Evolutionary conservation across 2,797 vertebrate species (phyloP), one percentile per base, ranked within the genome.

Genomic region (Staurois parvus): DNA sequence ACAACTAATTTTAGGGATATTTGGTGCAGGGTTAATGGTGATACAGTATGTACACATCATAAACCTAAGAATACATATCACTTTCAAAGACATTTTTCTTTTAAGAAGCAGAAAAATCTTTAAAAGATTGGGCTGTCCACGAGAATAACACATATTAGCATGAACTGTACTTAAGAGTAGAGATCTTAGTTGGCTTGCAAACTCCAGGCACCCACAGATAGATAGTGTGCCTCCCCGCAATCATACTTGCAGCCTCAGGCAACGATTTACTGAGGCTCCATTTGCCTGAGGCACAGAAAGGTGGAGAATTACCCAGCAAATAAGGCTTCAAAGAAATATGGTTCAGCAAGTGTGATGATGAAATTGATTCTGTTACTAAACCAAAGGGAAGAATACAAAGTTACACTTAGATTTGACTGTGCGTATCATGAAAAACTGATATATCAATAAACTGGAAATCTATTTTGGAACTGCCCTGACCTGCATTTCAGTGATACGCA

Each of bases 201-300:
- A 48, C 68, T 84, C 52, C 52, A 64, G 72, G 30, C 68, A 34
- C 68, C 68, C 76, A 79, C 29, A 74, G 73, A 76, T 28, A 69
- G 59, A 67, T 68, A 45, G 48, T 72, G 30, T 59, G 11, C 76
- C 24, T 26, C 30, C 82, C 26, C 26, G 29, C 34, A 79, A 42
- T 79, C 68, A 84, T 42, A 68, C 32, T 29, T 56, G 24, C 66
- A 64, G 75, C 75, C 76, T 26, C 68, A 64, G 76, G 83, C 83
- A 72, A 84, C 13, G 56, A 84, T 78, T 84, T 84, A 79, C 83
- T 72, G 37, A 79, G 76, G 68, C 83, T 84, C 68, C 19, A 72
- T n/a, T 84, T 37, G 73, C 74, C 74, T 62, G 74, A 42, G 74
- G 74, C 48, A 40, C 66, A 70, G 45, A 37, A 32, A 77, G 76